Percentiles rank a stretch among this genome's conserved stretches.
Conservation (phyloP, 2,113 vertebrate species). For the Laticauda laticaudata region DNA sequence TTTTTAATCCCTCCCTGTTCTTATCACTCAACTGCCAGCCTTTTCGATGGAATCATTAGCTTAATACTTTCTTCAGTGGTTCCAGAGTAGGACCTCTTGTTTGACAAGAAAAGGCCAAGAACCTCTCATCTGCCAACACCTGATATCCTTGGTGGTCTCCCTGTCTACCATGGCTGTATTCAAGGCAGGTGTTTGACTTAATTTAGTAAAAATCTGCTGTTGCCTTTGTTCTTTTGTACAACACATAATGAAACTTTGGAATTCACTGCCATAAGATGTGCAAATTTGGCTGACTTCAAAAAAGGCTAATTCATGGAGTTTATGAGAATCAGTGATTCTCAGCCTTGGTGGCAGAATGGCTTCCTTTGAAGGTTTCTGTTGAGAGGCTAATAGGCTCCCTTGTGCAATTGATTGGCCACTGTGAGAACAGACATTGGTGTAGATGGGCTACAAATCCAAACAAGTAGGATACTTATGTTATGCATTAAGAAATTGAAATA, state of each 20-base stretch:
- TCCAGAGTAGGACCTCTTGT: not conserved
- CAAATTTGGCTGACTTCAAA: not conserved
- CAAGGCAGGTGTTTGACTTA: not conserved
- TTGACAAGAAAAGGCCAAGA: not conserved
- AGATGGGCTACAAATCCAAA: not conserved
- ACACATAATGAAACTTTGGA: not conserved
- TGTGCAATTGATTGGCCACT: not conserved
- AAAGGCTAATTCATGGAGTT: not conserved
- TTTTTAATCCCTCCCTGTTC: not conserved
- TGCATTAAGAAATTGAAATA: not conserved
- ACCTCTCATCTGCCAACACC: not conserved
- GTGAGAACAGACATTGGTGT: not conserved
- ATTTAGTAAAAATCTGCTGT: not conserved
- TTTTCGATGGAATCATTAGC: not conserved
- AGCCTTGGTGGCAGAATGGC: not conserved
- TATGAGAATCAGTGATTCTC: not conserved
- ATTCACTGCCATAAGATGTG: not conserved
- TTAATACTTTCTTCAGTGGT: not conserved
- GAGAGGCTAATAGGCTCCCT: not conserved
- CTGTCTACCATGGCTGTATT: not conserved
- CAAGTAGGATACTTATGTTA: not conserved
- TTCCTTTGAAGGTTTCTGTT: not conserved
- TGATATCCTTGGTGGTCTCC: not conserved
- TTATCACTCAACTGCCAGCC: not conserved
- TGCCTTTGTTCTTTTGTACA: not conserved